phyloP scores from a whole-genome alignment of 92 coral and sea anemone species.

The Pocillopora grandis region DNA sequence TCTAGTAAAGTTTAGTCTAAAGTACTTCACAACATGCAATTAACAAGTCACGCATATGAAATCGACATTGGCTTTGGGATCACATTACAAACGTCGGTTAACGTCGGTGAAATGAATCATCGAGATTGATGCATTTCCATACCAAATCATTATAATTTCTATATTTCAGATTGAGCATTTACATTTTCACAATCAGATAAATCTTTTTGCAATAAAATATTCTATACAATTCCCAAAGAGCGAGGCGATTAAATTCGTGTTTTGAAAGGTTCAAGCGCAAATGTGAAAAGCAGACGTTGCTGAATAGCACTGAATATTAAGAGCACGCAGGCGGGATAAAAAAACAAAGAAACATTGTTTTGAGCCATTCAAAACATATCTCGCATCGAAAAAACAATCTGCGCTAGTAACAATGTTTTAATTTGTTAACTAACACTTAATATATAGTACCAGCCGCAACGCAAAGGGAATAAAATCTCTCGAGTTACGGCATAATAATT shows the following conservation, averaged over 20 bases:
- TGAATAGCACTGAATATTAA: not conserved
- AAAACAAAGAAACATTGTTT: not conserved
- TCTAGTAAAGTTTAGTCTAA: not conserved
- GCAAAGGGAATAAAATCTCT: not conserved
- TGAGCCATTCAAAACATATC: not conserved
- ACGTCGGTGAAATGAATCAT: not conserved
- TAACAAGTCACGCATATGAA: slow-evolving; percentile 41
- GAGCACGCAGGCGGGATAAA: not conserved
- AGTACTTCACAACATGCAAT: not conserved
- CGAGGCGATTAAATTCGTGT: not conserved
- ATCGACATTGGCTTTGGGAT: slow-evolving; percentile 22
- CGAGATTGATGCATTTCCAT: no score
- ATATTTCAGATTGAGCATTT: no score
- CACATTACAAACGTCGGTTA: not conserved
- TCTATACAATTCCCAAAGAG: not conserved
- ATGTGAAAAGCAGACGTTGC: not conserved
- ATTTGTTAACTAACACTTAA: not conserved
- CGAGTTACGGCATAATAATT: no score
- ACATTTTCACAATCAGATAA: not conserved
- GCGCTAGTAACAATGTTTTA: not conserved
- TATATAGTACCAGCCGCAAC: not conserved
- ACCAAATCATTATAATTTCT: no score
- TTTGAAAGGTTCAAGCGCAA: not conserved
- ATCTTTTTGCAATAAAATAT: not conserved
- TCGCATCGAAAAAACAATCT: not conserved